Conservation (phyloP, 2,113 vertebrate genomes). For the Laticauda laticaudata region DNA sequence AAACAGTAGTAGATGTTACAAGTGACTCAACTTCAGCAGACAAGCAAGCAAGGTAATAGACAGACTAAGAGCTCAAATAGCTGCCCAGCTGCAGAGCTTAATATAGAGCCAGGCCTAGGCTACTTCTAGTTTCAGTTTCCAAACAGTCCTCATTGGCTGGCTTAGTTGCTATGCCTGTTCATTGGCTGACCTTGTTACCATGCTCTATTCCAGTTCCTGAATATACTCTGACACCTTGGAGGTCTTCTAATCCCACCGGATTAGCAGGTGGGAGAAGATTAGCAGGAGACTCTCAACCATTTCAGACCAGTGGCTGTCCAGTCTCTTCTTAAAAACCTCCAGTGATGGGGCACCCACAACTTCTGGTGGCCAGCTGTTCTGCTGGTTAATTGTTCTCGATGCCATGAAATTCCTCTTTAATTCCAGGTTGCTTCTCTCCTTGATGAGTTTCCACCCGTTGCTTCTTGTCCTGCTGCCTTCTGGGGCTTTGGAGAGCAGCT, state of each 20-base stretch:
- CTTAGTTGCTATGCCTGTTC: no score
- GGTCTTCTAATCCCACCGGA: not conserved
- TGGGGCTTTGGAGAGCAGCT: not conserved
- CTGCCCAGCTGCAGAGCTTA: no score
- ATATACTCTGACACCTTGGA: not conserved
- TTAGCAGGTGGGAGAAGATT: no score
- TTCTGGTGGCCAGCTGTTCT: not conserved
- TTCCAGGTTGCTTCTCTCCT: not conserved
- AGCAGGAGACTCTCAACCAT: not conserved
- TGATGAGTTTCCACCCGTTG: not conserved
- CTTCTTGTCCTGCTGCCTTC: not conserved
- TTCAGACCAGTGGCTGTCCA: not conserved
- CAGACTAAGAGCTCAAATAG: no score
- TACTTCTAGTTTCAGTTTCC: no score
- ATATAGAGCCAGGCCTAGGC: no score
- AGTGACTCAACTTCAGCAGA: no score
- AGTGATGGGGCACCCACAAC: not conserved
- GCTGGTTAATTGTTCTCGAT: not conserved
- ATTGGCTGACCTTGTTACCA: no score
- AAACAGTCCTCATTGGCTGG: no score
- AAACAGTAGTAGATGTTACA: no score
- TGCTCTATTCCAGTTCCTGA: no score
- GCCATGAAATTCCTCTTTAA: not conserved
- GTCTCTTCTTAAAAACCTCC: fast-evolving
- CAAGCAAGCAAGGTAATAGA: no score